Percentiles rank a stretch among this genome's conserved stretches.
Conservation (phyloP, 2,113 vertebrate species). For the Ginglymostoma cirratum region DNA sequence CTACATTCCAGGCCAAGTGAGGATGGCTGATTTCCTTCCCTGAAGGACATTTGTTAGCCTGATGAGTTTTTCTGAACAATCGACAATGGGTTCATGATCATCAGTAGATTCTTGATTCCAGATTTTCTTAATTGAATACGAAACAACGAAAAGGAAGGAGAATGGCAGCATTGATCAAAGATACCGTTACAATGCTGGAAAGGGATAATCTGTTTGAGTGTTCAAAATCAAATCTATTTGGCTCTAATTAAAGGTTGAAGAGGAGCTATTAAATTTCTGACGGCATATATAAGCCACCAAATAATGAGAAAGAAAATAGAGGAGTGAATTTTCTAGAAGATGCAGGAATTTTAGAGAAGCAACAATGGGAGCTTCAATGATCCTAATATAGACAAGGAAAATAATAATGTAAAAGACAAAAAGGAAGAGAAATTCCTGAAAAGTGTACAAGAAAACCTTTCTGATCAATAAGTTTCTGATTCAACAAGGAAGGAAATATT, state of each 20-base stretch:
- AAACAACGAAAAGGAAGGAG: background rate
- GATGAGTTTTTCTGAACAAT: no score
- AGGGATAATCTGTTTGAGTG: background rate
- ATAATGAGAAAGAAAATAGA: background rate
- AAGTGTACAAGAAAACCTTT: background rate
- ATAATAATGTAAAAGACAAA: background rate
- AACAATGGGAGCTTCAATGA: background rate
- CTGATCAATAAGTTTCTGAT: background rate
- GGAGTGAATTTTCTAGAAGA: background rate
- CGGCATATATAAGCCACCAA: background rate
- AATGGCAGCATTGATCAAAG: background rate
- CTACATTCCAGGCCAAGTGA: no score
- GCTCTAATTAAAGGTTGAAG: background rate
- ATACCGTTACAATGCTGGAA: background rate
- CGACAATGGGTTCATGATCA: no score
- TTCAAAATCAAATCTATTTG: background rate
- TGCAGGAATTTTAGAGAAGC: background rate
- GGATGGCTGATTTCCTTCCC: no score
- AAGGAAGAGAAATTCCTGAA: no score
- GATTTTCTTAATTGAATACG: no score
- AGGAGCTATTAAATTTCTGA: background rate
- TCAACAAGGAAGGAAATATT: no score
- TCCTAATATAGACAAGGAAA: background rate
- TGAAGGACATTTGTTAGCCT: no score
- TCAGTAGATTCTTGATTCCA: no score